Base-by-base conservation (phyloP, 2,888 invertebrate genomes). In the Acronicta aceris region DNA sequence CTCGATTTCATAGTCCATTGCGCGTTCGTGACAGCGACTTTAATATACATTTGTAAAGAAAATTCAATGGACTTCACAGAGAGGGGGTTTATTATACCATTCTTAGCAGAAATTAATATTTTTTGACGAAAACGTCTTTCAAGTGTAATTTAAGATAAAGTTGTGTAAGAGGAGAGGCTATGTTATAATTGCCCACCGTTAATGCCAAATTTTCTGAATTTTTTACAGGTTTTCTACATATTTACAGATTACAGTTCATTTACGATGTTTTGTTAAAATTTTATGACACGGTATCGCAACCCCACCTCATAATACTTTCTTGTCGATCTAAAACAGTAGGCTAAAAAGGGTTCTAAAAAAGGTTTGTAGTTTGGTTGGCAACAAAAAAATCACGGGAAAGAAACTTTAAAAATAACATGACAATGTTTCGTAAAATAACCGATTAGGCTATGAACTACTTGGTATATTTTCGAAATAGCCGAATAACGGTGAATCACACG, bases 151-250 rank as follows among this genome's bases (percentile, higher is more conserved):
- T n/a, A 33, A 21, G 13, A 17, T 17, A 16, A 30, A 42, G 17
- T n/a, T 13, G 8, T n/a, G 4, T n/a, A 15, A 5, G 8, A n/a
- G 5, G 17, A 25, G 21, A 12, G 0, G 13, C 43, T 25, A 25
- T 42, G 12, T 33, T 65, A 7, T 42, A 58, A 48, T 38, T 54
- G 51, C 51, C 69, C 59, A 55, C 66, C 74, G 59, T 16, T 49
- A 54, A 70, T 78, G 69, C 76, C 78, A 72, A 79, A 82, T 62
- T 75, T 79, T 81, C 60, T 57, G 12, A 25, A 61, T 54, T 53
- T 64, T 70, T 71, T 80, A 68, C 65, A 67, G 49, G 51, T 71
- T 76, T 75, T 70, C 59, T 63, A 66, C 56, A 36, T 51, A 7
- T 59, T 57, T 65, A 59, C 47, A 73, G n/a, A 59, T 54, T 40